phyloP scores from a whole-genome alignment of 1,140 invertebrate genomes.

The Centruroides vittatus region DNA sequence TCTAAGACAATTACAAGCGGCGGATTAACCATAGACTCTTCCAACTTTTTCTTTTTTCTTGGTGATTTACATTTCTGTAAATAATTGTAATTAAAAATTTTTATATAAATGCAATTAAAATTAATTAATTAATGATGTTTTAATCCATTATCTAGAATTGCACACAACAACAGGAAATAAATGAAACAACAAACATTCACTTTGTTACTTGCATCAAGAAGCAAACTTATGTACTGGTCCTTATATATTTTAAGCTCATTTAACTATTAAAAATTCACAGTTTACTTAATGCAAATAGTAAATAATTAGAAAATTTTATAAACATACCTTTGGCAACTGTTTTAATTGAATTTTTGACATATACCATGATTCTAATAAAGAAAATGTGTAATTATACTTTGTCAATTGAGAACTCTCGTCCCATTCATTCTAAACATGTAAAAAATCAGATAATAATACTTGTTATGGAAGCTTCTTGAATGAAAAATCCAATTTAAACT shows the following conservation, averaged over 20 bases:
- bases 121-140: too few species aligned
- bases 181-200: too few species aligned
- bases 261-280: too few species aligned
- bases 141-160: too few species aligned
- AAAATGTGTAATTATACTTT: neutral
- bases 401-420: neutral
- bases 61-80: slow-evolving; percentile 4
- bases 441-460: neutral
- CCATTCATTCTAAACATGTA: neutral
- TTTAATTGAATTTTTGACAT: neutral
- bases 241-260: too few species aligned
- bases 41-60: slow-evolving; percentile 20
- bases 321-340: neutral
- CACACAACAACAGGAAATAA: too few species aligned
- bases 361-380: neutral
- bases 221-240: too few species aligned
- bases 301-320: too few species aligned
- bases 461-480: neutral
- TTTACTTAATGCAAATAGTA: too few species aligned
- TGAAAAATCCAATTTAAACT: neutral
- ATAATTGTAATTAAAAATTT: too few species aligned
- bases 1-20: slow-evolving; percentile 27
- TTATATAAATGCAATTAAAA: too few species aligned
- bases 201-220: too few species aligned
- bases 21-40: neutral